These are phyloP conservation scores for Intellagama lesueurii DNA, from an alignment of 2,797 vertebrate species.

Conservation along the genomic window DNA sequence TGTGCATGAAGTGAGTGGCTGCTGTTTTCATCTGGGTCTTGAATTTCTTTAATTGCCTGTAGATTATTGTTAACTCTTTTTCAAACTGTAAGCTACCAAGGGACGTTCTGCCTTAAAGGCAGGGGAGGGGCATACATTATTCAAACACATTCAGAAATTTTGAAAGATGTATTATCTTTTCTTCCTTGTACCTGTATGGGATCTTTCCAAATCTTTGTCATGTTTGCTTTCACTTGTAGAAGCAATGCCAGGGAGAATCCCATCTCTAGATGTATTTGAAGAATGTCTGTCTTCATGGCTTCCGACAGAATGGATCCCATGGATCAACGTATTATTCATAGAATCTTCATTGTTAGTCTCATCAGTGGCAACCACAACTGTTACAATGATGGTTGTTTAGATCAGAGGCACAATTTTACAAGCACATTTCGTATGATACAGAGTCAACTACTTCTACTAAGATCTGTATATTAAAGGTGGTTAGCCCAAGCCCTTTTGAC, in stretches of 20 bases:
- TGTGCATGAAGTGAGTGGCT: not conserved
- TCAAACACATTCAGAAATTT: not conserved
- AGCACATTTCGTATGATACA: not conserved
- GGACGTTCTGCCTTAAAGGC: not conserved
- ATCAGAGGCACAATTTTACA: conserved; percentile 45
- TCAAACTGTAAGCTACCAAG: not conserved
- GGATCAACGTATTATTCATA: not conserved
- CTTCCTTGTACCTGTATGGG: conserved; percentile 5
- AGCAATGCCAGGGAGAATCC: not conserved
- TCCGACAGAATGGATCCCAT: conserved; percentile 25
- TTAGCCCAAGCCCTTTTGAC: not conserved
- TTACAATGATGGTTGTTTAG: conserved; percentile 29
- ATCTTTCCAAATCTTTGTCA: conserved; percentile 12
- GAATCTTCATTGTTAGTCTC: not conserved
- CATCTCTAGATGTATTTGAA: conserved; percentile 11
- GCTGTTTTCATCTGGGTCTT: not conserved
- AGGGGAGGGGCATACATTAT: not conserved
- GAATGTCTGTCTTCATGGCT: not conserved
- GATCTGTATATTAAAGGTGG: not conserved
- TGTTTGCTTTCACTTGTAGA: conserved; percentile 9
- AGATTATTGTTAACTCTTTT: not conserved
- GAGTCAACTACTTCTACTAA: not conserved
- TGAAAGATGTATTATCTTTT: not conserved
- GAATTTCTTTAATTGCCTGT: not conserved
- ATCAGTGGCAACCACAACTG: not conserved